Evolutionary conservation across 2,797 vertebrate species (phyloP).

Genomic region (Hirundo rustica): DNA sequence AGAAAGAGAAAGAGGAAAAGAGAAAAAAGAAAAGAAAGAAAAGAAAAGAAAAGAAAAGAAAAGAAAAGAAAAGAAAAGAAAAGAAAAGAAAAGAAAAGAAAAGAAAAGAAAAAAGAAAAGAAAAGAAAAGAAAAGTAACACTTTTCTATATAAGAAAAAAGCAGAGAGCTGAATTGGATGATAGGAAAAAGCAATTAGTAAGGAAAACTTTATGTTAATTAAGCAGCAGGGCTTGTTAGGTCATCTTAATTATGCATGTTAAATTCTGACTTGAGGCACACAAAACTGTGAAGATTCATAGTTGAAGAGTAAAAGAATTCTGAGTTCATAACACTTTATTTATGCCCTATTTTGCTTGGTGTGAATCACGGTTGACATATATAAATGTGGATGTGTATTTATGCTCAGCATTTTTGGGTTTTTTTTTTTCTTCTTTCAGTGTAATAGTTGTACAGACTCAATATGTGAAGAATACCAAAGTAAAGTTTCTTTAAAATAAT

Average conservation of each 20-base stretch:
- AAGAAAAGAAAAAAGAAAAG: too few relatives aligned
- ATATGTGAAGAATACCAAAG: background rate
- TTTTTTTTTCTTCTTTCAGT: background rate
- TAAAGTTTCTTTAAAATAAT: background rate
- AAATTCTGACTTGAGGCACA: slow-evolving; percentile 79
- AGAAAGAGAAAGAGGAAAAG: too few relatives aligned
- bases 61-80: background rate
- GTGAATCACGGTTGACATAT: background rate
- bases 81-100: too few relatives aligned
- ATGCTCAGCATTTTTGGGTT: background rate
- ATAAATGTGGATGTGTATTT: background rate
- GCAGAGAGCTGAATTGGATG: slow-evolving; percentile 75
- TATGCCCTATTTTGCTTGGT: background rate
- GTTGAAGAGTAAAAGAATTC: slow-evolving; percentile 69
- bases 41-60: too few relatives aligned
- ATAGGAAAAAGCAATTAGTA: slow-evolving; percentile 84
- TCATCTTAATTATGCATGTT: slow-evolving; percentile 84
- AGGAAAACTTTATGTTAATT: slow-evolving; percentile 82
- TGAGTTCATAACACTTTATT: slow-evolving; percentile 69
- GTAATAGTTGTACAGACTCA: background rate
- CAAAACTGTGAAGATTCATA: slow-evolving; percentile 76
- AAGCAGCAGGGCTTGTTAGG: slow-evolving; percentile 81
- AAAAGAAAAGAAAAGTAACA: background rate
- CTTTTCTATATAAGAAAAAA: slow-evolving; percentile 74
- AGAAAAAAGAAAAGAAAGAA: too few relatives aligned